phyloP scores from a whole-genome alignment of 2,888 invertebrate genomes.

The Hipparchia sbordonii region DNA sequence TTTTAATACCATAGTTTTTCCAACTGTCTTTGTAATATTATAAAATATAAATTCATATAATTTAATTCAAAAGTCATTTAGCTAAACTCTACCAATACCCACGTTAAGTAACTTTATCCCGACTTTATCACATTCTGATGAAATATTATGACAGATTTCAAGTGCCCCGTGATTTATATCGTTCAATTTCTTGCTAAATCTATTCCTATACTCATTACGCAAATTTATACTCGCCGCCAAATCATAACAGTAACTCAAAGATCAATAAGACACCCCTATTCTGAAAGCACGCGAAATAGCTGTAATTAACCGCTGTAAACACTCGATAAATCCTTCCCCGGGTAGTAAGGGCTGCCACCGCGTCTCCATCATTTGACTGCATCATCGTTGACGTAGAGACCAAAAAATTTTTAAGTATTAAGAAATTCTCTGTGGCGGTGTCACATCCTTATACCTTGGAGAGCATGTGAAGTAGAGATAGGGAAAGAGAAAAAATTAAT shows the following conservation, averaged over 20 bases:
- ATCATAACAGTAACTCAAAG: conserved; percentile 27
- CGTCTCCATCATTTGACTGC: background rate
- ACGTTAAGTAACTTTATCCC: background rate
- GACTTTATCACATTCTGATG: conserved; percentile 1
- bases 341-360: conserved; percentile 18
- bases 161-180: background rate
- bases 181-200: conserved; percentile 6
- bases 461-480: too few species aligned
- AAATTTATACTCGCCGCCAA: conserved; percentile 12
- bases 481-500: too few species aligned
- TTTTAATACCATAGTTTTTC: too few species aligned
- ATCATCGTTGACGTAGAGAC: background rate
- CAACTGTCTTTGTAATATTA: too few species aligned
- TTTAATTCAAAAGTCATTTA: too few species aligned
- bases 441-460: too few species aligned
- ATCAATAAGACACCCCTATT: conserved; percentile 36
- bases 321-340: conserved; percentile 39
- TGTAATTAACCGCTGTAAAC: conserved; percentile 42
- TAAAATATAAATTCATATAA: too few species aligned
- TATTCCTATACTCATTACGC: conserved; percentile 18
- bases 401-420: too few species aligned
- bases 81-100: background rate
- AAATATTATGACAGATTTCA: conserved; percentile 13
- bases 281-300: conserved; percentile 37
- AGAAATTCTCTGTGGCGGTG: too few species aligned